These are phyloP conservation scores for Sepioteuthis lessoniana DNA, from an alignment of 2,888 invertebrate species.

Conservation along the genomic window DNA sequence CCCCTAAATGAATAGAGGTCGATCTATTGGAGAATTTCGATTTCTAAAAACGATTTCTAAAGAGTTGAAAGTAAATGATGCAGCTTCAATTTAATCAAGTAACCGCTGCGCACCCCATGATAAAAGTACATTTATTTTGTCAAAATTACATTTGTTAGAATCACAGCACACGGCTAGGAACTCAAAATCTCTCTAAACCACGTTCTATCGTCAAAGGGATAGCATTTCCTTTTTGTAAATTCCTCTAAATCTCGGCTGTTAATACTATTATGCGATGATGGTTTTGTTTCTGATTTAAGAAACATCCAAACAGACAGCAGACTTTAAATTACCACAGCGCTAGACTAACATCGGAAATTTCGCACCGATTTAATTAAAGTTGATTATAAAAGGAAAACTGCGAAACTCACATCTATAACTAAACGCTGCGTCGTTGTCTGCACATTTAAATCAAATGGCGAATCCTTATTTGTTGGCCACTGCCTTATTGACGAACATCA, in stretches of 20 bases:
- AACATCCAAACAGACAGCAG: background rate
- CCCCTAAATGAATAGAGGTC: too few species aligned
- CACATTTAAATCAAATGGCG: background rate
- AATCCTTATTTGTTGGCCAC: background rate
- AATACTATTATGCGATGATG: constrained; percentile 1
- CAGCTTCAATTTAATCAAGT: background rate
- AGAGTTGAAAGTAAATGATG: background rate
- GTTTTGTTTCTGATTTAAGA: background rate
- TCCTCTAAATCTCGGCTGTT: background rate
- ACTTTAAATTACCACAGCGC: background rate
- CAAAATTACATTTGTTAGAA: background rate
- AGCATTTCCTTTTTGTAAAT: background rate
- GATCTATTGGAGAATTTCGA: too few species aligned
- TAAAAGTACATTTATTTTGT: background rate
- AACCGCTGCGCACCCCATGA: background rate
- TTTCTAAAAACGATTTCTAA: too few species aligned
- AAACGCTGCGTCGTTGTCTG: background rate
- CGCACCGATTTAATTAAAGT: background rate
- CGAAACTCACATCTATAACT: background rate
- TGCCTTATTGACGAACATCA: background rate
- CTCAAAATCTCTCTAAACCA: background rate
- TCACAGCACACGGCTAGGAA: background rate
- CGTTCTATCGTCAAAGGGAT: background rate
- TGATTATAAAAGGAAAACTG: background rate
- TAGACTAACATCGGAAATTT: background rate